Evolutionary conservation across 2,113 vertebrate species (phyloP).

Genomic region (Ctenodactylus gundi): DNA sequence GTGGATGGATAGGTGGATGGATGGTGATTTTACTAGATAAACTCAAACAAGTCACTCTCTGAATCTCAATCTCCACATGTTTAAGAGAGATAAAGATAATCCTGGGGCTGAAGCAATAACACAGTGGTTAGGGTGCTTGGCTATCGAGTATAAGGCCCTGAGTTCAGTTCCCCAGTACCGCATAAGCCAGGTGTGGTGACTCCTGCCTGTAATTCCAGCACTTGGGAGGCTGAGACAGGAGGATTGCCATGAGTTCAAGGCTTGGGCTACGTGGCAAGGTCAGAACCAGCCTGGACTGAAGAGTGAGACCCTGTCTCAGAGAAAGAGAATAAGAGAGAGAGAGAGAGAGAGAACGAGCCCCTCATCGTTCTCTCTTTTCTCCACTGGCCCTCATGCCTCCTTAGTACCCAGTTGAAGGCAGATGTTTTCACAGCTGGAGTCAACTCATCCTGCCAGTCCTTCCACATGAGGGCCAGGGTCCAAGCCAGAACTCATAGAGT

Average conservation of each 20-base stretch:
- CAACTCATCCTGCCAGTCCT: not conserved
- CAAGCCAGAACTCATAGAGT: not conserved
- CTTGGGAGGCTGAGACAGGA: too few species aligned
- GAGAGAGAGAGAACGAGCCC: not conserved
- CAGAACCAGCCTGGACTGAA: too few species aligned
- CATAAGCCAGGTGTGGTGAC: too few species aligned
- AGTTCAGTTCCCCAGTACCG: too few species aligned
- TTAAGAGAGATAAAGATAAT: not conserved
- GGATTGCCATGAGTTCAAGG: too few species aligned
- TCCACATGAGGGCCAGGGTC: not conserved
- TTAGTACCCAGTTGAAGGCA: not conserved
- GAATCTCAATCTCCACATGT: not conserved
- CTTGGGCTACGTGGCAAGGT: too few species aligned
- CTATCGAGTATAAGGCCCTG: too few species aligned
- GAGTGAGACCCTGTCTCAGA: too few species aligned
- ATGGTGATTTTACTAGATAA: not conserved
- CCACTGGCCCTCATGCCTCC: not conserved
- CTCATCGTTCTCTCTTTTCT: not conserved
- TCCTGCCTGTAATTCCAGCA: too few species aligned
- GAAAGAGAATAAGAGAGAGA: too few species aligned
- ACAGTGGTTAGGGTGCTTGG: too few species aligned
- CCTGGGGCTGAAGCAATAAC: too few species aligned
- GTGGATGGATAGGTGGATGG: not conserved
- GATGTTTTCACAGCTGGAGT: not conserved
- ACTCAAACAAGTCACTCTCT: not conserved